Evolutionary conservation across 2,113 vertebrate species (phyloP).

Genomic region (Dipodomys spectabilis): DNA sequence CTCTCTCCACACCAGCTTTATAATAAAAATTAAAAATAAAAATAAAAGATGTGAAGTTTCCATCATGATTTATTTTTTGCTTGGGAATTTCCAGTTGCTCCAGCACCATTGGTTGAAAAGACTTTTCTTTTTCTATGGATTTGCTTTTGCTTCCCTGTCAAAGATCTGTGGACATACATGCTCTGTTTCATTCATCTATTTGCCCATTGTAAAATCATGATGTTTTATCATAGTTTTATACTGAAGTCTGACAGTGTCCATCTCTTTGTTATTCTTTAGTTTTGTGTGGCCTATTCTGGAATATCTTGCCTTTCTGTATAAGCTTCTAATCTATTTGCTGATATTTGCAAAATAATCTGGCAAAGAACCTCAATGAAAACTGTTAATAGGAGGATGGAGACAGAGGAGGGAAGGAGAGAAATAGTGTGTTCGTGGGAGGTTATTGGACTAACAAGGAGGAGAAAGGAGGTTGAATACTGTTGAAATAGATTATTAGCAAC

Average conservation of each 20-base stretch:
- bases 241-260: background rate
- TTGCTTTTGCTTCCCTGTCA: background rate
- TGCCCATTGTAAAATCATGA: background rate
- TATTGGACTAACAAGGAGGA: too few species aligned
- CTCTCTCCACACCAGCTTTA: too few species aligned
- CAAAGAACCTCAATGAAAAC: too few species aligned
- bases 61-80: background rate
- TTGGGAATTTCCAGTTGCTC: background rate
- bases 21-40: too few species aligned
- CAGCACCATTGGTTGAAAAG: background rate
- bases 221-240: background rate
- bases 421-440: too few species aligned
- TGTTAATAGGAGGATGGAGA: too few species aligned
- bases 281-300: background rate
- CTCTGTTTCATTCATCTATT: background rate
- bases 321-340: background rate
- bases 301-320: conserved; percentile 18
- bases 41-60: background rate
- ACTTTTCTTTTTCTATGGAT: background rate
- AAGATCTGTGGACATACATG: background rate
- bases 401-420: too few species aligned
- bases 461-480: too few species aligned
- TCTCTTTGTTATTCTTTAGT: conserved; percentile 3
- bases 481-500: too few species aligned
- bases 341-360: conserved; percentile 3